phyloP scores from a whole-genome alignment of 2,113 vertebrate genomes.

The Seriola aureovittata region DNA sequence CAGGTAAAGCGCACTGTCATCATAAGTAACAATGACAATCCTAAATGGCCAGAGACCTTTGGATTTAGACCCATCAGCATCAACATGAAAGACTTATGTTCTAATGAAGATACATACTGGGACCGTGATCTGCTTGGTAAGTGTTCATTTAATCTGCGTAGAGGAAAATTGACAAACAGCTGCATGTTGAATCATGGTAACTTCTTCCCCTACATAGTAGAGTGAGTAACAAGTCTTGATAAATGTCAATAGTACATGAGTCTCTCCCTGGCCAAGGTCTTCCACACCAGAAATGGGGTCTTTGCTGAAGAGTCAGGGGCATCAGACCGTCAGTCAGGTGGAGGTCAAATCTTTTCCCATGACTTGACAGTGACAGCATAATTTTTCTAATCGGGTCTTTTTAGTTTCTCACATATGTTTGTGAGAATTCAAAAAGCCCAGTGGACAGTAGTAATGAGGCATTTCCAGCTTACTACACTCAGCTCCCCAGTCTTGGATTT shows the following conservation, averaged over 20 bases:
- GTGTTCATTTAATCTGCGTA: conserved; percentile 59
- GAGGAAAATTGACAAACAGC: neutral
- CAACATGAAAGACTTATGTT: conserved; percentile 56
- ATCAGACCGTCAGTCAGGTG: neutral
- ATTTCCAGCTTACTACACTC: no score
- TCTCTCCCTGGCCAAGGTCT: conserved; percentile 51
- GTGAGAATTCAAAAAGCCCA: no score
- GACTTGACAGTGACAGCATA: no score
- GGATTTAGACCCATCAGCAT: conserved; percentile 74
- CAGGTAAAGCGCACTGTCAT: conserved; percentile 21
- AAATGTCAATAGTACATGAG: conserved; percentile 80
- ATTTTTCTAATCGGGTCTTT: no score
- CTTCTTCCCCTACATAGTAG: conserved; percentile 71
- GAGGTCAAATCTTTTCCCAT: neutral
- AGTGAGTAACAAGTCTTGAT: conserved; percentile 77
- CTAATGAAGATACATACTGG: conserved; percentile 72
- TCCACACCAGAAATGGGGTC: conserved; percentile 71
- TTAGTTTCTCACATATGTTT: no score
- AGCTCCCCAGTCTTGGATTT: no score
- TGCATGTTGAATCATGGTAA: conserved; percentile 77
- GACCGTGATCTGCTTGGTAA: conserved; percentile 76
- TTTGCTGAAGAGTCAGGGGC: conserved; percentile 36
- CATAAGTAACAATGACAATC: conserved; percentile 75
- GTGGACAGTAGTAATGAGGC: no score
- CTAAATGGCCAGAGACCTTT: conserved; percentile 66